Base-by-base conservation (phyloP, 2,113 vertebrate species). In the Tachysurus fulvidraco region DNA sequence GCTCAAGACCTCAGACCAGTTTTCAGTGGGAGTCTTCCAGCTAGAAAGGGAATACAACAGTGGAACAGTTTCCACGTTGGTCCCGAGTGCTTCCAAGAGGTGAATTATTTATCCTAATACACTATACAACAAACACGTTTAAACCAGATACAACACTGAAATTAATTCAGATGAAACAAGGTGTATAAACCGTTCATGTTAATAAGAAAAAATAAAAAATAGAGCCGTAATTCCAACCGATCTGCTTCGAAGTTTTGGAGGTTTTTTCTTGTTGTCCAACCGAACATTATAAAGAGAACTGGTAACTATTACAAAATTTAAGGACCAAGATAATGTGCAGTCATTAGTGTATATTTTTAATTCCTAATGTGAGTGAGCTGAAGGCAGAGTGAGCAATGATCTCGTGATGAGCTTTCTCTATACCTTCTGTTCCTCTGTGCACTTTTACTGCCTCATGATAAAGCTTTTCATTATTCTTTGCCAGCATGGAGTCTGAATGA, bases 121-220 rank as follows among this genome's bases (percentile, higher is more conserved):
- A n/a, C 13, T 28, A 41, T 50, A 62, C 59, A 82, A 82, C 23
- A 82, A 81, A 60, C 80, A 82, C 64, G 59, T 59, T 41, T 7
- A 16, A 73, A 59, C 52, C 23, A 57, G 73, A 73, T 73, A 73
- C 28, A 84, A 59, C 54, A 65, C 30, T 65, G 25, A 44, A 83
- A 71, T 23, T 9, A 55, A 36, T 83, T 9, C n/a, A 19, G 30
- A 64, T 30, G 81, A 67, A 67, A 69, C n/a, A 28, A 14, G 3
- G 0, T 30, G 64, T 9, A n/a, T 11, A 23, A 64, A n/a, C 25
- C 60, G 10, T 64, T 64, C 6, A 60, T 5, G 6, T 60, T 60
- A 11, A 64, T 60, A n/a, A 64, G 11, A 28, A n/a, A 11, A 64
- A n/a, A 9, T 12, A 64, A 11, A 23, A 64, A n/a, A 62, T 64